phyloP scores from a whole-genome alignment of 2,797 vertebrate species.

The Typhlichthys subterraneus region DNA sequence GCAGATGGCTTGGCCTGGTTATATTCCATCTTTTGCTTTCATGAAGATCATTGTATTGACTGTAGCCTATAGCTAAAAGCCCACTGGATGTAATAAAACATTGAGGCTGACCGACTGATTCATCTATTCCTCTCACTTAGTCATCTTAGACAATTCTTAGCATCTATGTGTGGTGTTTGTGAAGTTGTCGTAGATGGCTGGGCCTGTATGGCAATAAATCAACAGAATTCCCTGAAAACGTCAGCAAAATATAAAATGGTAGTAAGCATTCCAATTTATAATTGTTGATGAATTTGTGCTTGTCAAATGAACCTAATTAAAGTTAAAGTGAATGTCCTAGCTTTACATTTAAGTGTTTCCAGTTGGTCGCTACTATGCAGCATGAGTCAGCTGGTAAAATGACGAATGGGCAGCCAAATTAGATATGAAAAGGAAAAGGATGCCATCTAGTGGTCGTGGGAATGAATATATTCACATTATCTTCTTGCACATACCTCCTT shows the following conservation, averaged over 20 bases:
- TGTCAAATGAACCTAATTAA: slow-evolving; percentile 9
- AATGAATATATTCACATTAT: slow-evolving; percentile 44
- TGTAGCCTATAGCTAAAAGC: slow-evolving; percentile 20
- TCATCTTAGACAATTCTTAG: slow-evolving; percentile 9
- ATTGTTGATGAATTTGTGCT: background rate
- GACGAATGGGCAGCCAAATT: slow-evolving; percentile 49
- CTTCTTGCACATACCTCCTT: slow-evolving; percentile 20
- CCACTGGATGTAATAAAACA: slow-evolving; percentile 30
- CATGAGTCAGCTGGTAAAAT: slow-evolving; percentile 34
- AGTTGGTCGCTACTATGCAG: slow-evolving; percentile 13
- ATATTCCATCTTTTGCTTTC: slow-evolving; percentile 43
- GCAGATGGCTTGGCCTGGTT: no score
- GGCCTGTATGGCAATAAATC: background rate
- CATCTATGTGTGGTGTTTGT: slow-evolving; percentile 7
- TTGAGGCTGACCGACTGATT: slow-evolving; percentile 54
- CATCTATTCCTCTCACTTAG: slow-evolving; percentile 36
- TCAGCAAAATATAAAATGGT: slow-evolving; percentile 1
- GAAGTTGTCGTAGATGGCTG: background rate
- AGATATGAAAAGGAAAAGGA: slow-evolving; percentile 57
- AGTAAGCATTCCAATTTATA: slow-evolving; percentile 1
- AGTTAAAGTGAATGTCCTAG: slow-evolving; percentile 6
- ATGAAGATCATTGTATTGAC: slow-evolving; percentile 65
- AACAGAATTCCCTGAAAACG: background rate
- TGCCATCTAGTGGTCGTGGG: slow-evolving; percentile 73
- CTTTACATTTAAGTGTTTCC: slow-evolving; percentile 16